A percentile compares a stretch with the other conserved stretches of the same genome.
These are phyloP conservation scores for Typhlomys cinereus DNA, from an alignment of 2,113 vertebrate species.

Conservation along the genomic window DNA sequence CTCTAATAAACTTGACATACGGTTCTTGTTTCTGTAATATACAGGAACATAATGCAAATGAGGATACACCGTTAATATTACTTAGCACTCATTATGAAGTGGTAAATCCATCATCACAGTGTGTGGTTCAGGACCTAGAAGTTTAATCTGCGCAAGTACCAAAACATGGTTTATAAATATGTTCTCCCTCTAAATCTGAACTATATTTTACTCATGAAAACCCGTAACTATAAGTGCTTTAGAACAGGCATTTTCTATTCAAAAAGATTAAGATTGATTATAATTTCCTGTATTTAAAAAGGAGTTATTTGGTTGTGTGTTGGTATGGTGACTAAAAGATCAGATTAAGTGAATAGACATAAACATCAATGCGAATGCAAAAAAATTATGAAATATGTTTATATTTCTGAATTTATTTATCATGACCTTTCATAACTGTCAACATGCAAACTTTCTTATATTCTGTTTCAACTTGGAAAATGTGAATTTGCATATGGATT, in stretches of 20 bases:
- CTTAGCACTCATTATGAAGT: conserved; percentile 67
- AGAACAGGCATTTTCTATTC: neutral
- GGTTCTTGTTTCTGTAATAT: conserved; percentile 79
- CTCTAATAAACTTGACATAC: conserved; percentile 81
- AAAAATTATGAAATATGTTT: neutral
- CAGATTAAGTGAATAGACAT: conserved; percentile 7
- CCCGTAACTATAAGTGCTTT: conserved; percentile 36
- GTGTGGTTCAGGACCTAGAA: conserved; percentile 46
- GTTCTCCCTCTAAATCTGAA: conserved; percentile 28
- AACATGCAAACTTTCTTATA: neutral
- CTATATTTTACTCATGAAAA: conserved; percentile 50
- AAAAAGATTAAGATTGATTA: conserved; percentile 53
- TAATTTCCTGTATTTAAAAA: conserved; percentile 30
- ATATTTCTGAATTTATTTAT: conserved; percentile 9
- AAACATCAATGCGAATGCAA: conserved; percentile 17
- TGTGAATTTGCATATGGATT: conserved; percentile 2
- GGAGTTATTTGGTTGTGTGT: conserved; percentile 12
- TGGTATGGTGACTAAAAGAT: neutral
- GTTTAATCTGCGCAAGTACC: conserved; percentile 52
- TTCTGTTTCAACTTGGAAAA: conserved; percentile 14
- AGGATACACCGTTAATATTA: conserved; percentile 74
- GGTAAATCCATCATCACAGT: conserved; percentile 69
- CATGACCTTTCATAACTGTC: neutral
- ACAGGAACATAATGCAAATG: conserved; percentile 76
- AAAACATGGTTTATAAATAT: conserved; percentile 40